Evolutionary conservation across 2,888 invertebrate genomes (phyloP), one percentile per base, ranked within the genome.

Genomic region (Dyspetes luteomarginatus): DNA sequence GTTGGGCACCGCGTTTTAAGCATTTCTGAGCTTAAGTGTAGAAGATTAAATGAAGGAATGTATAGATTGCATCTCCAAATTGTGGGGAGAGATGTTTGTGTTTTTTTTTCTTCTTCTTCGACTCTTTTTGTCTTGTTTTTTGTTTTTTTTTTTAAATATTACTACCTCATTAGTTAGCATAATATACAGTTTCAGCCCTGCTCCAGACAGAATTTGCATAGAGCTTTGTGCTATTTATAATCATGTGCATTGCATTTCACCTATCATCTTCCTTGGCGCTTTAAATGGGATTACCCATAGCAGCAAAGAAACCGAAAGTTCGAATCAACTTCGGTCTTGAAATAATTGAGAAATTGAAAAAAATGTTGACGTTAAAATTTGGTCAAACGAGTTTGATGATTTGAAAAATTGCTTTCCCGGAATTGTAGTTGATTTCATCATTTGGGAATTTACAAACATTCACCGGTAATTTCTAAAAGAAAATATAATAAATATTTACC

Each of bases 181-280:
- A 89, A 88, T 89, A 87, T 90, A 89, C 89, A 90, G 83, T 90
- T 88, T 84, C 88, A 87, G 87, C 87, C 84, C 78, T 84, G 86
- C 87, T 86, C 86, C 83, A 85, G 84, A 86, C 85, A 71, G 17
- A 64, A 81, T 69, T 77, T 64, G 30, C 64, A 84, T 82, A 86
- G 88, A 89, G 88, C 88, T 91, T 91, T 92, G 91, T 91, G 91
- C 91, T 91, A 90, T 91, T 89, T 91, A 89, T 89, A 90, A 90
- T 91, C 88, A 86, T 91, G 91, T 91, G 91, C 91, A 91, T 88
- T 89, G 86, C 83, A 86, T 86, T 78, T 86, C 87, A 78, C 84
- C 84, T 87, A 87, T 87, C 85, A 85, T 88, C 84, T 87, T 86
- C 85, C 85, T 87, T 86, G 85, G 86, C 88, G 87, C 82, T 82